These are phyloP conservation scores for Eurypyga helias DNA, from an alignment of 2,113 vertebrate genomes.

Conservation along the genomic window DNA sequence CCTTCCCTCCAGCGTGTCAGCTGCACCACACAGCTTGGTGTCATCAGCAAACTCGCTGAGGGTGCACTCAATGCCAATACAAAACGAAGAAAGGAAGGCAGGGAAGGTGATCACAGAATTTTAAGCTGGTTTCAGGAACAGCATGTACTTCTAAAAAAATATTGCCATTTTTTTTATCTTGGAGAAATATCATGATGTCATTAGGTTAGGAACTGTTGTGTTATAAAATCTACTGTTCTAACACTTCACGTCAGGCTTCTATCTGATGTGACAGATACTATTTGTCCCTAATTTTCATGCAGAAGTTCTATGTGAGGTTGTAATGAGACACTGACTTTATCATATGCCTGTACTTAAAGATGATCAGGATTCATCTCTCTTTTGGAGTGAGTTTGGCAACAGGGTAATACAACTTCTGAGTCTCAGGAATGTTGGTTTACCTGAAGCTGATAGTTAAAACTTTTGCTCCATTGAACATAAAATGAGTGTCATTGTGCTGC, in stretches of 20 bases:
- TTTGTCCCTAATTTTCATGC: neutral
- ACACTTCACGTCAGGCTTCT: neutral
- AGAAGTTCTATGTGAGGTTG: fast-evolving
- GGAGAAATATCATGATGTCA: neutral
- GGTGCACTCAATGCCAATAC: too few relatives aligned
- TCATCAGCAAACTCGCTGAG: too few relatives aligned
- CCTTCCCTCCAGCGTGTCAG: too few relatives aligned
- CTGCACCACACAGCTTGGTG: too few relatives aligned
- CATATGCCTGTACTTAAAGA: neutral
- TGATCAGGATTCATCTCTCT: neutral
- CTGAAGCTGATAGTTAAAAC: neutral
- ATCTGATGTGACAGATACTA: neutral
- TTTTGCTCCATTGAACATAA: neutral
- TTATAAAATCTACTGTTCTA: neutral
- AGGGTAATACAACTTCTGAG: neutral
- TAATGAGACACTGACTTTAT: neutral
- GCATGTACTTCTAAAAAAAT: neutral
- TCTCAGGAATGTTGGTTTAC: neutral
- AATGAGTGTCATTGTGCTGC: neutral
- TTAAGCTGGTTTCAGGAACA: neutral
- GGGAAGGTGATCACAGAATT: neutral
- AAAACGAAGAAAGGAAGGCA: neutral
- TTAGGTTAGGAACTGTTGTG: neutral
- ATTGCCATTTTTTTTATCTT: neutral
- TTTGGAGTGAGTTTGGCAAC: neutral